Evolutionary conservation across 2,113 vertebrate genomes (phyloP).

Genomic region (Dromiciops gliroides): DNA sequence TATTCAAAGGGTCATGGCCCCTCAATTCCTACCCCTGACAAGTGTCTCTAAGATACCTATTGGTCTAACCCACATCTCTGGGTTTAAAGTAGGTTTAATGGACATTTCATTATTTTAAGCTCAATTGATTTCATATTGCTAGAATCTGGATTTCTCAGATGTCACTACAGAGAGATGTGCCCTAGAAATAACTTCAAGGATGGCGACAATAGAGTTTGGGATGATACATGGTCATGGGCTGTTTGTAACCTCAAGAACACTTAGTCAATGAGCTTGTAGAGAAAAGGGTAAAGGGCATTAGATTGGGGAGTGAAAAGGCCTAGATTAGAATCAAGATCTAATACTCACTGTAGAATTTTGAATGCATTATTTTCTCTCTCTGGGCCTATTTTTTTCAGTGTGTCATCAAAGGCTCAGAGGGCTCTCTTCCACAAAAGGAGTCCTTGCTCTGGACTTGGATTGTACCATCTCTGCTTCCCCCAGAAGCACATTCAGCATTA

Average conservation of each 20-base stretch:
- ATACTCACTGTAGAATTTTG: background rate
- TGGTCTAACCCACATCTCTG: background rate
- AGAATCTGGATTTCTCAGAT: background rate
- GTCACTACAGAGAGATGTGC: background rate
- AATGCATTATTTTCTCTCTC: background rate
- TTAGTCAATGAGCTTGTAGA: background rate
- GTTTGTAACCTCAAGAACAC: background rate
- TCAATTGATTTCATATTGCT: background rate
- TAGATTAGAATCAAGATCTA: background rate
- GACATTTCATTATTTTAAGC: background rate
- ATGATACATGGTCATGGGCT: background rate
- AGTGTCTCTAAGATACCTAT: background rate
- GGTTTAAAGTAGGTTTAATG: background rate
- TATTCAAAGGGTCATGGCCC: background rate
- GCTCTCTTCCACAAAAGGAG: background rate
- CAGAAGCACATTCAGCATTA: background rate
- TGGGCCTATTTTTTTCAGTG: background rate
- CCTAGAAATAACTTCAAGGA: background rate
- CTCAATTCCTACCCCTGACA: background rate
- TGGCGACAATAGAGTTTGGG: background rate
- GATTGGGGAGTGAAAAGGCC: background rate
- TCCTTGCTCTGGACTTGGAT: background rate
- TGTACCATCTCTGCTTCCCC: background rate
- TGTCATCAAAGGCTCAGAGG: background rate
- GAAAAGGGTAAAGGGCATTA: background rate